phyloP scores from a whole-genome alignment of 2,113 vertebrate species.

The Glaucomys volans region DNA sequence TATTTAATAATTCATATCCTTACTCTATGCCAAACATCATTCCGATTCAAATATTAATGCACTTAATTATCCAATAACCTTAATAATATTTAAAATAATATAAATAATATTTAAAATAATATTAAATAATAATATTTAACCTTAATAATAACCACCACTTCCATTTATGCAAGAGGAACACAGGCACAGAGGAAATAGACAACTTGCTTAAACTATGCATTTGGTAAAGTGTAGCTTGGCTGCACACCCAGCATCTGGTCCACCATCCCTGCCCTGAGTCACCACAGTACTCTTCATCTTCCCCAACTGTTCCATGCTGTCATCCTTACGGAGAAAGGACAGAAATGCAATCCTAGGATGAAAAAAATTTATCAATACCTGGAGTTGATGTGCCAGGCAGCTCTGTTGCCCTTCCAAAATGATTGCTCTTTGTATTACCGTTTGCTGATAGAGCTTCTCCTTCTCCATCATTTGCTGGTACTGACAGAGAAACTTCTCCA shows the following conservation, averaged over 20 bases:
- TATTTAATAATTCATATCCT: neutral
- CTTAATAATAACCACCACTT: neutral
- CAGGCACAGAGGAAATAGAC: neutral
- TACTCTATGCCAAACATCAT: neutral
- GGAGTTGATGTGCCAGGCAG: too few relatives aligned
- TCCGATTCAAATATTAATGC: neutral
- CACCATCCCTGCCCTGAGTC: neutral
- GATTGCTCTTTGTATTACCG: too few relatives aligned
- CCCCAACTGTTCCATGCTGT: neutral
- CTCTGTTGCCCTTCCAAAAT: too few relatives aligned
- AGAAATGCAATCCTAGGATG: neutral
- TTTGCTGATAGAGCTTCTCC: too few relatives aligned
- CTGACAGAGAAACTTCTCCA: too few relatives aligned
- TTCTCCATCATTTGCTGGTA: too few relatives aligned
- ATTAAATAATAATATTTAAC: neutral
- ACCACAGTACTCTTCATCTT: neutral
- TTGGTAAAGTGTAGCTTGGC: neutral
- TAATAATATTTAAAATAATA: neutral
- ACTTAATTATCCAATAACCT: neutral
- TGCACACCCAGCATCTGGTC: neutral
- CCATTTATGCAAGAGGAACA: neutral
- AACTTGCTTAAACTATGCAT: neutral
- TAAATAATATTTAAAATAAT: too few relatives aligned
- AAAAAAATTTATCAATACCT: slow-evolving; percentile 41
- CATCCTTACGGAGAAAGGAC: neutral